Base-by-base conservation (phyloP, 2,888 invertebrate genomes). In the Thecophora atra region DNA sequence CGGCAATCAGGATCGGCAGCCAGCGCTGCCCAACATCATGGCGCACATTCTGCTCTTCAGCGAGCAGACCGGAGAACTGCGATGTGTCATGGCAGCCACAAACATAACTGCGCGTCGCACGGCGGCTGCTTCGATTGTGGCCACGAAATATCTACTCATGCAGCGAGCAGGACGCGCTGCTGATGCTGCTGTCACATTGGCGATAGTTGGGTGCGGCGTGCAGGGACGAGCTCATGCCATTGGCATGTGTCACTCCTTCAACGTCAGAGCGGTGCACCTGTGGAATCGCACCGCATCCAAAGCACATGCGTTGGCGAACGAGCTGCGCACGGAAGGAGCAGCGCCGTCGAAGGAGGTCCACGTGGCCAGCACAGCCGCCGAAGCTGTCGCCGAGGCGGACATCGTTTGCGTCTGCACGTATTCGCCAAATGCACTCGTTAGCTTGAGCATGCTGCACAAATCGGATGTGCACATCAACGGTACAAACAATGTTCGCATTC, bases 321-420 rank as follows among this genome's bases (percentile, higher is more conserved):
- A 86, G 58, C 78, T 89, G n/a, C 68, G 68, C 2, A 15, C 30
- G 5, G 64, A 70, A 11, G 30, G 72, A 24, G 7, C 44, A 5
- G 15, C 6, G 2, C 8, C 54, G 11, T 21, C 60, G 21, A 28
- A 15, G 19, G 70, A 65, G 19, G 78, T 83, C 7, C 71, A 74
- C 77, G 81, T 70, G 2, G 73, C 73, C 13, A 17, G 42, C 37
- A 85, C 81, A 42, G 83, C 85, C 0, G 81, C 87, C 68, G 87
- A 88, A 28, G 90, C 90, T 66, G 89, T 90, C 0, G 79, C 79
- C 54, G 84, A 87, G 74, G 91, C 91, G 1, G 91, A 92, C 84
- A 88, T 92, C 30, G 88, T 92, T 72, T 88, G 91, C 47, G 90
- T 91, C 2, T 89, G 89, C 0, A 91, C 91, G 2, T 87, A 84